Evolutionary conservation across 1,140 invertebrate genomes (phyloP), one percentile per base, ranked within the genome.

Genomic region (Reticulitermes speratus): DNA sequence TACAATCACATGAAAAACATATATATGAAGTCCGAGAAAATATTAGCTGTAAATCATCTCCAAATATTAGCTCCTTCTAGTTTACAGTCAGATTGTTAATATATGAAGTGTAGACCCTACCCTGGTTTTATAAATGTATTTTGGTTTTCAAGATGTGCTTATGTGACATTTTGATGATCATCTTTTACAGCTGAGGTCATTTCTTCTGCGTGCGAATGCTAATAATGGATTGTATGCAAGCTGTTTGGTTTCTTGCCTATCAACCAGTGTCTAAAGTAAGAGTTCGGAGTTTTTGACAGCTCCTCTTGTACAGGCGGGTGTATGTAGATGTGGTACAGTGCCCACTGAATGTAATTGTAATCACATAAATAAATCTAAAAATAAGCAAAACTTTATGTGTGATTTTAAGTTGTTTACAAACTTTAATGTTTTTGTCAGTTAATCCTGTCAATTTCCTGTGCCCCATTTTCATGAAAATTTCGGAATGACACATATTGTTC

Each of bases 271-370:
- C 44, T 84, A 84, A 84, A 52, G 30, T 16, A n/a, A 52, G 48
- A 45, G 44, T 38, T n/a, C 1, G 83, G 45, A 55, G 83, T 84
- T 84, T 7, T 55, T 84, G n/a, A 45, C 52, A 84, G 45, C 83
- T 84, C 83, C 83, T 52, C 30, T 82, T 86, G 75, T 86, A 82
- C 85, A 86, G 85, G n/a, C n/a, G 45, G 65, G 52, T 69, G 85
- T 69, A 69, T 86, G 85, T 86, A 86, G 81, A 81, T 86, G 85
- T 86, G 85, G 85, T 86, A 81, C 65, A 82, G 65, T 69, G 69
- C 44, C 85, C 85, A 86, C 85, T 86, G 65, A 45, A 86, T 86
- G 85, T 86, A 86, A 81, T 69, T 82, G 85, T 86, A 86, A 86
- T 82, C 48, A 75, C 85, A 86, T 86, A 69, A 86, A 69, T 69